These are phyloP conservation scores for Gallinago stenura DNA, from an alignment of 2,797 vertebrate genomes.

Conservation along the genomic window DNA sequence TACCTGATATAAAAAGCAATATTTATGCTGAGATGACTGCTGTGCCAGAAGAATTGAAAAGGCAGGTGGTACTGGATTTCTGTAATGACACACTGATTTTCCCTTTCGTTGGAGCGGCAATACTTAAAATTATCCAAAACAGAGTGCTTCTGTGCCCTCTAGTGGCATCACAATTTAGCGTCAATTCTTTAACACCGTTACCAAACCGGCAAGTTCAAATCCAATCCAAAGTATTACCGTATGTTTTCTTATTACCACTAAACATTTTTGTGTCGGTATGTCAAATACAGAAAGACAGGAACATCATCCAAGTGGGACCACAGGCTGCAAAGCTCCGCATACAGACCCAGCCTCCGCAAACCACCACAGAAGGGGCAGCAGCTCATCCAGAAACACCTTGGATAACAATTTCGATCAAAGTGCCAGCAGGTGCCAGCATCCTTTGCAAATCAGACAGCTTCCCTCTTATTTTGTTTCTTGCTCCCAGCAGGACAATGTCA, in stretches of 20 bases:
- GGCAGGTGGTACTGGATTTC: background rate
- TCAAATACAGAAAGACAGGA: background rate
- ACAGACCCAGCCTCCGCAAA: accelerated
- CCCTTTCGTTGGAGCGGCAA: accelerated
- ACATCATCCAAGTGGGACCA: background rate
- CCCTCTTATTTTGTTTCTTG: background rate
- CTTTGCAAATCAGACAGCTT: background rate
- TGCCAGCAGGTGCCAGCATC: background rate
- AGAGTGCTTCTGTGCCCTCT: conserved; percentile 54
- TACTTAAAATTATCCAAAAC: background rate
- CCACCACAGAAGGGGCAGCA: accelerated
- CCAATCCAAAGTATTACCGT: background rate
- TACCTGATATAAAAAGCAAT: background rate
- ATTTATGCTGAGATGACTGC: background rate
- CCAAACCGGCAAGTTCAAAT: background rate
- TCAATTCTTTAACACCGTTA: background rate
- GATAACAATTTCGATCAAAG: background rate
- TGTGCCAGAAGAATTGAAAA: background rate
- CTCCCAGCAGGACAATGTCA: background rate
- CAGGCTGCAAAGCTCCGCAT: background rate
- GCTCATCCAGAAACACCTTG: background rate
- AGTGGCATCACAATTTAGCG: background rate
- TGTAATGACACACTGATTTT: accelerated
- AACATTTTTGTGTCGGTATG: background rate
- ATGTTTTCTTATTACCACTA: background rate